These are phyloP conservation scores for Rotaria magnacalcarata DNA, from an alignment of 2,888 invertebrate genomes.

Conservation along the genomic window DNA sequence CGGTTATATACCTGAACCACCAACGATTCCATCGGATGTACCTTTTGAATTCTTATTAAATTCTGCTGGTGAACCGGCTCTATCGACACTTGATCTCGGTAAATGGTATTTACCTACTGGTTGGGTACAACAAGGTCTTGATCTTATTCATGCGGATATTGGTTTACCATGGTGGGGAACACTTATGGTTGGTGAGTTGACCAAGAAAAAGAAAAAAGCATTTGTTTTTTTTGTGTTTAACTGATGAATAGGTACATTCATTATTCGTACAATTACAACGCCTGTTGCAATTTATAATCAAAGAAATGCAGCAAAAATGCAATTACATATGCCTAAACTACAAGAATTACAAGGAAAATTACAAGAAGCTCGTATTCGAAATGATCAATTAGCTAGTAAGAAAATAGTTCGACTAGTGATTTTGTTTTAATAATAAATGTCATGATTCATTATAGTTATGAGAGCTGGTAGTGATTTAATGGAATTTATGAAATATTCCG, in stretches of 20 bases:
- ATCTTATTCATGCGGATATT: slow-evolving; percentile 45
- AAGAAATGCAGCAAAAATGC: slow-evolving; percentile 42
- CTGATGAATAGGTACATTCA: slow-evolving; percentile 24
- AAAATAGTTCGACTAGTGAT: neutral
- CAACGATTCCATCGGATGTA: slow-evolving; percentile 8
- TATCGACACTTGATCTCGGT: slow-evolving; percentile 46
- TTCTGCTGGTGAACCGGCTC: slow-evolving; percentile 47
- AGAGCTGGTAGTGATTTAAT: slow-evolving; percentile 73
- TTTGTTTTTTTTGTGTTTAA: no score
- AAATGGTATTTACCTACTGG: slow-evolving; percentile 46
- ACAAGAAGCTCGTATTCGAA: neutral
- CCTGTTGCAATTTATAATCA: slow-evolving; percentile 44
- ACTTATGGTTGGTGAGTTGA: slow-evolving; percentile 24
- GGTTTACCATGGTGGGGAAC: slow-evolving; percentile 47
- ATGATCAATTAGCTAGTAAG: slow-evolving; percentile 37
- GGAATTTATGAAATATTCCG: slow-evolving; percentile 75
- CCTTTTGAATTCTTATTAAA: slow-evolving; percentile 37
- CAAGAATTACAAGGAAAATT: slow-evolving; percentile 64
- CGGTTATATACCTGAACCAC: slow-evolving; percentile 46
- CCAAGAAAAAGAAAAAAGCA: no score
- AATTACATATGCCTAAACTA: slow-evolving; percentile 69
- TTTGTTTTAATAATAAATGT: no score
- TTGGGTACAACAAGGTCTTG: slow-evolving; percentile 45
- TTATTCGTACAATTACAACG: slow-evolving; percentile 37
- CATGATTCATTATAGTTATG: slow-evolving; percentile 62